Base-by-base conservation (phyloP, 2,888 invertebrate species). In the Patella depressa region DNA sequence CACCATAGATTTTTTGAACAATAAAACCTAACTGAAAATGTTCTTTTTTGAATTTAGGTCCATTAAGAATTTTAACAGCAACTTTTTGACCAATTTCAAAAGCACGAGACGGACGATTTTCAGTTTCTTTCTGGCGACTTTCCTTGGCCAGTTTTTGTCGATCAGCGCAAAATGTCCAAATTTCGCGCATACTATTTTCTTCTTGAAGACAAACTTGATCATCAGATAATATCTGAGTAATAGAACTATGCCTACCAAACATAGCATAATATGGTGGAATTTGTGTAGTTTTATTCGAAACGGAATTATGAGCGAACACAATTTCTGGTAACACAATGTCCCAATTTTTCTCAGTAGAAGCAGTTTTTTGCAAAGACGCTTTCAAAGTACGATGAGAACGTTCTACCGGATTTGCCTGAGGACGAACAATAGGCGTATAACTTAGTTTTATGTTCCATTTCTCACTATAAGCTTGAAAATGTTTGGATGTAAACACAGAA, bases 1-100 rank as follows among this genome's bases (percentile, higher is more conserved):
- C 59, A 12, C 59, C 59, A 59, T 59, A 59, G 9, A 59, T 59
- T 59, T 59, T 59, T 15, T 17, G 17, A 59, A 59, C 59, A 59
- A 59, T 19, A 59, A 59, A 59, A 59, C 59, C 59, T 59, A 59
- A 59, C 59, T 59, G n/a, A 59, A n/a, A 59, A 59, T 59, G n/a
- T 59, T 59, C 59, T 19, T 59, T 59, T 59, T 59, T 59, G 19
- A 59, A 59, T 59, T 59, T 59, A 59, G 59, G n/a, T n/a, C 59
- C 59, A 59, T 59, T 59, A 7, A 59, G 19, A 59, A 59, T 59
- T 19, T 59, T 59, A 59, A 59, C 59, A 59, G n/a, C 59, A n/a
- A 59, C 59, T 9, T 59, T n/a, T 59, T 59, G 59, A 59, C 59
- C 59, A 7, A 59, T 59, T n/a, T 59, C 59, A 19, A 59, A 59